Conservation (phyloP, 2,797 vertebrate species). For the Coranthus polyacanthus region DNA sequence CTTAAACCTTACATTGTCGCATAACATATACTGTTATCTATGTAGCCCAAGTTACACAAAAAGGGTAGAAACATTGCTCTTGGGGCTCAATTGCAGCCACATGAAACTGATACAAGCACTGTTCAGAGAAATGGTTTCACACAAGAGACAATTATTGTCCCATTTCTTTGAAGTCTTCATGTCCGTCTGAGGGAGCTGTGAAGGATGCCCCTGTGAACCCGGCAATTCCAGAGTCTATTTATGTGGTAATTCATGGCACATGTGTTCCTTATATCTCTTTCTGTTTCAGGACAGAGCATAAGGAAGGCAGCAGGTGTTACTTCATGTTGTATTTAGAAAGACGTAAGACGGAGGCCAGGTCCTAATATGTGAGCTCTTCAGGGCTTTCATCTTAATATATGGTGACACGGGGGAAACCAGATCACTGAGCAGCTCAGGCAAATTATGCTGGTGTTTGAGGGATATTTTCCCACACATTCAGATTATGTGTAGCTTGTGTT, state of each 20-base stretch:
- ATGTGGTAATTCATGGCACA: conserved; percentile 52
- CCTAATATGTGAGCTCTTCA: conserved; percentile 30
- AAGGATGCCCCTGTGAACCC: conserved; percentile 34
- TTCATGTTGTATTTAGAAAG: conserved; percentile 32
- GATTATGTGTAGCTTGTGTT: conserved; percentile 19
- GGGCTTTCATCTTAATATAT: conserved; percentile 36
- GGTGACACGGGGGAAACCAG: conserved; percentile 18
- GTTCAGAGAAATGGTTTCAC: conserved; percentile 43
- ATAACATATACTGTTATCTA: too few species aligned
- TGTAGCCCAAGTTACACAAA: neutral
- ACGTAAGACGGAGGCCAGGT: conserved; percentile 6
- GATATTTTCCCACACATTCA: neutral
- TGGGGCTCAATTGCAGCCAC: conserved; percentile 4
- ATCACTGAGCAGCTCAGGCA: conserved; percentile 12
- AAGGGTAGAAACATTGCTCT: conserved; percentile 10
- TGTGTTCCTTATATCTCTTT: conserved; percentile 27
- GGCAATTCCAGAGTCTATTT: conserved; percentile 57
- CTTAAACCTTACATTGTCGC: conserved; percentile 1
- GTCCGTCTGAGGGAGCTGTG: conserved; percentile 29
- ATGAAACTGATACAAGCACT: conserved; percentile 22
- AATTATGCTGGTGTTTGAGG: conserved; percentile 13
- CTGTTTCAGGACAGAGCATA: conserved; percentile 20
- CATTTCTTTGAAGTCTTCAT: conserved; percentile 54
- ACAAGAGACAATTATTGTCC: conserved; percentile 54
- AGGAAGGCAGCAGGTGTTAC: conserved; percentile 58